These are phyloP conservation scores for Musca vetustissima DNA, from an alignment of 1,140 invertebrate species.

Conservation along the genomic window DNA sequence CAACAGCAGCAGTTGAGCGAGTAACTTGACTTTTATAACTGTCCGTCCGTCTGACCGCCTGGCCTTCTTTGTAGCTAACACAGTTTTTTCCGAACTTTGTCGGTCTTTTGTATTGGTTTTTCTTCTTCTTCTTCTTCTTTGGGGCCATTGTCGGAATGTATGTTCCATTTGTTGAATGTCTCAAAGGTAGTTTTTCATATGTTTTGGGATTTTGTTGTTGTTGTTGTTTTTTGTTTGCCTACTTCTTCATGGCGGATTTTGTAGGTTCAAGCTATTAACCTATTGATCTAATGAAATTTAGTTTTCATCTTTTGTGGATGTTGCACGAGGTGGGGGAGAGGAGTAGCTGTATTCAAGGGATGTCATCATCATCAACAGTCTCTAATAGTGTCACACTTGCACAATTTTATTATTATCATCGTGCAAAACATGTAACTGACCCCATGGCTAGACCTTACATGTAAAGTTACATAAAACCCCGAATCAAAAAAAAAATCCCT, in stretches of 20 bases:
- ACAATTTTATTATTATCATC: background rate
- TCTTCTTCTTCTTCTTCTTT: too few species aligned
- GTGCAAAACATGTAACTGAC: background rate
- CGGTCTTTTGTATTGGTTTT: background rate
- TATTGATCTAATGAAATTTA: slow-evolving; percentile 25
- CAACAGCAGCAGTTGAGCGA: too few species aligned
- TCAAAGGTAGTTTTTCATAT: background rate
- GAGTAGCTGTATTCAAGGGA: background rate
- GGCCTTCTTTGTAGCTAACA: too few species aligned
- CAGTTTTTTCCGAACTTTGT: background rate
- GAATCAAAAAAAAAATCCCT: background rate
- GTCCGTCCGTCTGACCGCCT: too few species aligned
- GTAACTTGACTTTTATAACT: too few species aligned
- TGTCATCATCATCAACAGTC: too few species aligned
- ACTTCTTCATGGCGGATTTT: background rate
- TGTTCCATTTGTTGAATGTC: slow-evolving; percentile 4
- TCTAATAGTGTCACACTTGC: slow-evolving; percentile 17
- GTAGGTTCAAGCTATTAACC: slow-evolving; percentile 22
- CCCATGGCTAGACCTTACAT: background rate
- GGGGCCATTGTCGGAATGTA: background rate
- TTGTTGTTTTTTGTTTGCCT: too few species aligned
- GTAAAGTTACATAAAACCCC: slow-evolving; percentile 6
- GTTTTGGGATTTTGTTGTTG: background rate
- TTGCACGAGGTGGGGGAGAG: background rate
- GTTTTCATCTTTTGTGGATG: background rate